Conservation (phyloP, 1,140 invertebrate species). For the Hyles euphorbiae region DNA sequence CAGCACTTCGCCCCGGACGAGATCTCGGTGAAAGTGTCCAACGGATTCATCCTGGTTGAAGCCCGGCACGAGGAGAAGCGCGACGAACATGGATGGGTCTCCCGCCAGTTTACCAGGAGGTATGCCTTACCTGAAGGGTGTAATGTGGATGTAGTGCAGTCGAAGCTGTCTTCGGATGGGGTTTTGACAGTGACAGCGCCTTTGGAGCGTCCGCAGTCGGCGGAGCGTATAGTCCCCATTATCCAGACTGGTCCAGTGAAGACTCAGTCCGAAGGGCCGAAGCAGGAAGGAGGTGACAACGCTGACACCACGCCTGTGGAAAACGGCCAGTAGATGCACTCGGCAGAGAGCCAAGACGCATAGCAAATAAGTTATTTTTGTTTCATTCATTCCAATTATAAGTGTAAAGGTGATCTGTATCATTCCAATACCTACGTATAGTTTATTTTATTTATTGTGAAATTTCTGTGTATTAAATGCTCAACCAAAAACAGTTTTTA, state of each 20-base stretch:
- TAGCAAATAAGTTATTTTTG: slow-evolving; percentile 1
- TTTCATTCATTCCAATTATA: neutral
- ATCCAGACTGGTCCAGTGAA: slow-evolving; percentile 75
- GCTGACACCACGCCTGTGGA: slow-evolving; percentile 10
- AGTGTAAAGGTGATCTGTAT: neutral
- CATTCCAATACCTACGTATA: neutral
- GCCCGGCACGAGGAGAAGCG: slow-evolving; percentile 84
- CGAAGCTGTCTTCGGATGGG: slow-evolving; percentile 82
- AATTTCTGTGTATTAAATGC: no score
- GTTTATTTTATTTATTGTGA: no score
- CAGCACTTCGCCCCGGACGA: slow-evolving; percentile 89
- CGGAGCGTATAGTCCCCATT: slow-evolving; percentile 78
- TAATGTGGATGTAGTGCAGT: slow-evolving; percentile 78
- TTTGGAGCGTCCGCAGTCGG: slow-evolving; percentile 62
- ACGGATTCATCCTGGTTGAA: slow-evolving; percentile 79
- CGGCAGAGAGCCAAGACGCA: slow-evolving; percentile 12
- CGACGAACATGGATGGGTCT: slow-evolving; percentile 83
- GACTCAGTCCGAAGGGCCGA: slow-evolving; percentile 11
- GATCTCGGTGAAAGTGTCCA: slow-evolving; percentile 85
- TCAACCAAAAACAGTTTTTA: no score
- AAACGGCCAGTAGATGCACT: slow-evolving; percentile 18
- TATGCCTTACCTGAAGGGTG: slow-evolving; percentile 82
- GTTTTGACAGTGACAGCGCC: slow-evolving; percentile 80
- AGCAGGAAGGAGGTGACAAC: slow-evolving; percentile 12
- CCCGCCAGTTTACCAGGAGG: slow-evolving; percentile 80